Evolutionary conservation across 2,888 invertebrate species (phyloP), one percentile per base, ranked within the genome.

Genomic region (Acanthacorydalis orientalis): DNA sequence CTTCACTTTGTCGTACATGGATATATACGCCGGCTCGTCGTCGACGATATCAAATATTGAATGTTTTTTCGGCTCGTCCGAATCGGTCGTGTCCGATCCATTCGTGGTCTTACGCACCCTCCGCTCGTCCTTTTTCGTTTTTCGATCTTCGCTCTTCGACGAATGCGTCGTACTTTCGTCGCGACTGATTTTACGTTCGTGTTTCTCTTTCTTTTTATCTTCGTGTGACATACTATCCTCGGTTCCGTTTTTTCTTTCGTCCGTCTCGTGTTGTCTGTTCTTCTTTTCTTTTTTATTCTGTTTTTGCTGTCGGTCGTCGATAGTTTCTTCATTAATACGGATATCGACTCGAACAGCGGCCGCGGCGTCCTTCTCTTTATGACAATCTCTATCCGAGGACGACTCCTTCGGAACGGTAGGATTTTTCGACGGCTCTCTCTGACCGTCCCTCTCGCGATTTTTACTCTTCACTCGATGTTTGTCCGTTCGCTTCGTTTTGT

Each of bases 1-100:
- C 65, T 92, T 92, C 0, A 92, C 91, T 68, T 95, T 95, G 62
- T 95, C 95, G 63, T 96, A 96, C 95, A 96, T 96, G 9, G 93
- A 93, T 50, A 92, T 88, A 61, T 91, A 92, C 9, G 84, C 80
- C 1, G 91, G 90, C 50, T 83, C 89, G 59, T 89, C 89, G 60
- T 86, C 84, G 41, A 87, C 79, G 49, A 90, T 88, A 61, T 89
- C 89, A 64, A 91, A 90, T 59, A 90, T 89, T 48, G 89, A 90
- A 69, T 88, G 89, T 63, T 88, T 87, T 64, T 87, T 88, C 44
- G 82, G 83, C 62, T 83, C 84, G 60, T 85, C 86, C 7, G 83
- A 82, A 63, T 85, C 85, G 2, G 80, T 77, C 51, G 70, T 77
- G 45, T 79, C 80, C 12, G 78, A 77, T 56, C 77, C 79, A 48